phyloP scores from a whole-genome alignment of 2,797 vertebrate species.

The Eremophila alpestris region DNA sequence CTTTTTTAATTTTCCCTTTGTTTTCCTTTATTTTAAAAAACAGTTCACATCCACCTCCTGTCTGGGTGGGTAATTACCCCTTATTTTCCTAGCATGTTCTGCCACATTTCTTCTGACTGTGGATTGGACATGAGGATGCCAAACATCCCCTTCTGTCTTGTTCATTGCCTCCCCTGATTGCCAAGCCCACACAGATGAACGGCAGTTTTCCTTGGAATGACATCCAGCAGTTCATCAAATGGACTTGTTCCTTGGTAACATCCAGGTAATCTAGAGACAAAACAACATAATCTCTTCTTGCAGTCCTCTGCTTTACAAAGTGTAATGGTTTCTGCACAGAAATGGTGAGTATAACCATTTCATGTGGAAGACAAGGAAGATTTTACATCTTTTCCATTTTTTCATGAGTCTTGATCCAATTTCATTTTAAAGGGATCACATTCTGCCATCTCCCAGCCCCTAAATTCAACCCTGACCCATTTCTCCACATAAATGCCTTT shows the following conservation, averaged over 20 bases:
- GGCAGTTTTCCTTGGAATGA: neutral
- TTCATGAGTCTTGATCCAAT: neutral
- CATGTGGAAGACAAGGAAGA: neutral
- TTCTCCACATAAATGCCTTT: neutral
- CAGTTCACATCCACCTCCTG: neutral
- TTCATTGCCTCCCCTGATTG: neutral
- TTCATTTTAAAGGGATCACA: neutral
- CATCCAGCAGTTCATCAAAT: neutral
- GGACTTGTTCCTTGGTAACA: neutral
- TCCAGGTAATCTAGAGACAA: neutral
- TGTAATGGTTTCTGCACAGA: neutral
- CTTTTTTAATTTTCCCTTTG: neutral
- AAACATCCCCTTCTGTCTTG: neutral
- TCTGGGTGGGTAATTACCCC: neutral
- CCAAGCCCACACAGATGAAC: neutral
- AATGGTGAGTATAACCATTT: rapidly evolving
- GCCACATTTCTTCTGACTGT: neutral
- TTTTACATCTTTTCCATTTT: neutral
- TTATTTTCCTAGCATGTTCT: neutral
- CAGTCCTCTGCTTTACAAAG: neutral
- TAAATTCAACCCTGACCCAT: neutral
- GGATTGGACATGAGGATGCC: neutral
- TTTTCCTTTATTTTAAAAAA: neutral
- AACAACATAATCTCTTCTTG: neutral
- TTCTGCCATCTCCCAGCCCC: rapidly evolving